These are phyloP conservation scores for Adela reaumurella DNA, from an alignment of 2,888 invertebrate genomes.

Conservation along the genomic window DNA sequence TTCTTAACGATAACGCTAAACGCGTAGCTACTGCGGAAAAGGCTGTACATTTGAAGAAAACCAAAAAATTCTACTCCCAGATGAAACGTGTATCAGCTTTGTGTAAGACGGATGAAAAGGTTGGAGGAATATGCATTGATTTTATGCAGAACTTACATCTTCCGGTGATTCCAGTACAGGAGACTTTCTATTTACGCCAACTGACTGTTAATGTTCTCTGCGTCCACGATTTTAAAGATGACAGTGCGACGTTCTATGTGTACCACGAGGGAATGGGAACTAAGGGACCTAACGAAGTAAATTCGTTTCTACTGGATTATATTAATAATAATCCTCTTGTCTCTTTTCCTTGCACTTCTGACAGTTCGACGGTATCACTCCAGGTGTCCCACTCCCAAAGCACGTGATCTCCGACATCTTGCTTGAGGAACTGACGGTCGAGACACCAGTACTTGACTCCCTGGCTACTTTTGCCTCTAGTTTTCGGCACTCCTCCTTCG, in stretches of 20 bases:
- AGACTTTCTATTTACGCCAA: conserved; percentile 16
- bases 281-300: conserved; percentile 13
- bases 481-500: conserved; percentile 2
- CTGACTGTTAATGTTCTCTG: conserved; percentile 12
- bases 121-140: conserved; percentile 14
- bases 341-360: not conserved
- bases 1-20: too few species aligned
- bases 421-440: not conserved
- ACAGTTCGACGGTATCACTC: not conserved
- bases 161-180: conserved; percentile 16
- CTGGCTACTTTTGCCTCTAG: not conserved
- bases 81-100: conserved; percentile 7
- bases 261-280: conserved; percentile 13
- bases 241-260: conserved; percentile 3
- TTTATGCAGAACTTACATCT: conserved; percentile 17
- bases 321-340: too few species aligned
- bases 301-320: too few species aligned
- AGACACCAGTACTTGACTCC: not conserved
- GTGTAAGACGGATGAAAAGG: conserved; percentile 10
- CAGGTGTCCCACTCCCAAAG: not conserved
- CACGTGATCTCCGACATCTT: not conserved
- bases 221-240: conserved; percentile 9
- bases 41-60: not conserved
- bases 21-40: too few species aligned
- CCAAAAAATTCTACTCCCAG: conserved; percentile 9